These are phyloP conservation scores for Thalassaphorura encarpata DNA, from an alignment of 1,140 invertebrate genomes.

Conservation along the genomic window DNA sequence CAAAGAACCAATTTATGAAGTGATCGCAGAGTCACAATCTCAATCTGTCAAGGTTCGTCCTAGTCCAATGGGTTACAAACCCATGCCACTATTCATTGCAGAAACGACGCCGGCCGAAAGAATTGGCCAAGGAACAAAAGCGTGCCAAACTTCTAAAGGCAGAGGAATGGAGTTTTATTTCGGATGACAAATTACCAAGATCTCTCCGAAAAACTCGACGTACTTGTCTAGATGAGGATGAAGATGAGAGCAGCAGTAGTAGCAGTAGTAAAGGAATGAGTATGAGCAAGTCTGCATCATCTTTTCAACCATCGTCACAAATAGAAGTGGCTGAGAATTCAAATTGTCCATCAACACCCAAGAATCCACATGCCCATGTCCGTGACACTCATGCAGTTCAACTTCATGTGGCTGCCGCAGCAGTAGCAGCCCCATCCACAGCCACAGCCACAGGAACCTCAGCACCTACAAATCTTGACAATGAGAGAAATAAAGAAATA, in stretches of 20 bases:
- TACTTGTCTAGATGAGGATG: conserved; percentile 25
- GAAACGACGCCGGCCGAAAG: neutral
- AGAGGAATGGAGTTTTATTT: conserved; percentile 30
- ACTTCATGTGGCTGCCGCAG: neutral
- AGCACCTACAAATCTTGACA: too few species aligned
- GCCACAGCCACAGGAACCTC: too few species aligned
- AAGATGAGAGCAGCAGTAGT: conserved; percentile 6
- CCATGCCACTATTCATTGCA: neutral
- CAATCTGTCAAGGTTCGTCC: neutral
- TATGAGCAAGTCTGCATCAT: neutral
- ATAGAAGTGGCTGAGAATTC: conserved; percentile 1
- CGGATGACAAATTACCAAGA: conserved; percentile 29
- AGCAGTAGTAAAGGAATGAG: neutral
- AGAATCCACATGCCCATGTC: neutral
- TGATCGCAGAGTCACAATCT: neutral
- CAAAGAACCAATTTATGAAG: too few species aligned
- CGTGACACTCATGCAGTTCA: neutral
- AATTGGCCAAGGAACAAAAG: conserved; percentile 1
- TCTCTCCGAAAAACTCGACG: conserved; percentile 27
- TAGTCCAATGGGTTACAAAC: neutral
- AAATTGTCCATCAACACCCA: neutral
- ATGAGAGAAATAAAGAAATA: too few species aligned
- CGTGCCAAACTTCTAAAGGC: neutral
- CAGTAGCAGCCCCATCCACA: neutral
- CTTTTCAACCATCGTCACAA: neutral